These are phyloP conservation scores for Chlamydotis undulata DNA, from an alignment of 2,113 vertebrate genomes.

Conservation along the genomic window DNA sequence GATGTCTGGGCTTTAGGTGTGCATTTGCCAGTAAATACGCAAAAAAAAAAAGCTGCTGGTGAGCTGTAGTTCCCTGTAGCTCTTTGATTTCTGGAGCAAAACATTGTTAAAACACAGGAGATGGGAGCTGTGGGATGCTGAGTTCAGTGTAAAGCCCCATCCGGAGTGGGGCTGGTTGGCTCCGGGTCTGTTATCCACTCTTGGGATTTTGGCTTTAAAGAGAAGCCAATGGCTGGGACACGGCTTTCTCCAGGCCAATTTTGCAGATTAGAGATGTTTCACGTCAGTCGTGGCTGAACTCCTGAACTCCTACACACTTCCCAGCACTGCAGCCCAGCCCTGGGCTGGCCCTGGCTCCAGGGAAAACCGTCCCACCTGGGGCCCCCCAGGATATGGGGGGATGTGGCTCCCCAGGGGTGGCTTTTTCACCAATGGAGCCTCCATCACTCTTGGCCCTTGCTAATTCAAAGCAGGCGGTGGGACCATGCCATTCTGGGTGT, in stretches of 20 bases:
- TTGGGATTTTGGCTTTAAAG: background rate
- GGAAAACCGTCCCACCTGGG: background rate
- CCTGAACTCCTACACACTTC: background rate
- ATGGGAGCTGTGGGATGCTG: background rate
- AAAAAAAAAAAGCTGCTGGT: no score
- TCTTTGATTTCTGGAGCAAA: background rate
- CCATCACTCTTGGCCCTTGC: background rate
- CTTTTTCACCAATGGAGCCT: background rate
- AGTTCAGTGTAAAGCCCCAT: background rate
- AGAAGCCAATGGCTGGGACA: background rate
- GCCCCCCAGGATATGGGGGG: rapidly evolving
- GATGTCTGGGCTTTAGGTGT: background rate
- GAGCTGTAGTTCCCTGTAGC: background rate
- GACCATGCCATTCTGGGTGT: background rate
- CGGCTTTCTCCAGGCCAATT: background rate
- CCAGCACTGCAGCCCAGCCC: constrained; percentile 4
- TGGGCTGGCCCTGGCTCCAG: background rate
- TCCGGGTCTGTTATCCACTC: background rate
- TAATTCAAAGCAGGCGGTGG: background rate
- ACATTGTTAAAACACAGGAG: background rate
- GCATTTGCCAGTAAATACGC: background rate
- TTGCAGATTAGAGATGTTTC: background rate
- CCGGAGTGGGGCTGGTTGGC: rapidly evolving
- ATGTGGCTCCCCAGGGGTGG: background rate
- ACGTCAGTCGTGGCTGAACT: constrained; percentile 8